Evolutionary conservation across 2,888 invertebrate species (phyloP), one percentile per base, ranked within the genome.

Genomic region (Neoaliturus tenellus): DNA sequence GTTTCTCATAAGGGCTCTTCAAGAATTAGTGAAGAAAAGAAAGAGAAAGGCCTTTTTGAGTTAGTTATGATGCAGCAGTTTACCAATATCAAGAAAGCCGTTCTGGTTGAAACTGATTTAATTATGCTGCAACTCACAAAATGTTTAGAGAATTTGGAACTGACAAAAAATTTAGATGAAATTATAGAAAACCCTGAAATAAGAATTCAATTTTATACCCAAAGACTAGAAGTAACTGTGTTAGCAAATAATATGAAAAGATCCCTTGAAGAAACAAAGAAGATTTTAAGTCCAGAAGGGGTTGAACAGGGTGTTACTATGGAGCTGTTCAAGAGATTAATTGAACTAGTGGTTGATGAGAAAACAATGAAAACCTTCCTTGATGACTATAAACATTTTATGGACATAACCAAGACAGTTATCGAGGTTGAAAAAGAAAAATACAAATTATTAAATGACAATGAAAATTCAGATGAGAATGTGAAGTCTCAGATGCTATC

Each of bases 281-380:
- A 69, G 35, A 48, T 78, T 20, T 35, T 78, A 8, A 35, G 31
- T 20, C n/a, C 20, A 35, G 69, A 84, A 71, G 73, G 23, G n/a
- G 17, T 23, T 31, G 73, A 58, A 41, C 51, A 80, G 17, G n/a
- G 12, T n/a, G 51, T 82, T 41, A 67, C 73, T 14, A 51, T 73
- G 39, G 78, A 80, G 25, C 23, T 62, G 12, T 69, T 28, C 87
- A 86, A 73, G 84, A 86, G 23, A 71, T 83, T 48, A 75, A 85
- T 14, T 20, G 78, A 78, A 35, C 20, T 78, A 23, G 78, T 55
- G 84, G 84, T 41, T 82, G 86, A 69, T 33, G 84, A 10, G 58
- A 85, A 39, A 86, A 85, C 81, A 89, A 88, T 82, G 87, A 87
- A 78, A 86, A 87, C 31, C 17, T 78, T 78, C 28, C 44, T 78